A percentile compares a stretch with the other conserved stretches of the same genome.
Evolutionary conservation across 2,888 invertebrate genomes (phyloP).

Genomic region (Ichneumon xanthorius): DNA sequence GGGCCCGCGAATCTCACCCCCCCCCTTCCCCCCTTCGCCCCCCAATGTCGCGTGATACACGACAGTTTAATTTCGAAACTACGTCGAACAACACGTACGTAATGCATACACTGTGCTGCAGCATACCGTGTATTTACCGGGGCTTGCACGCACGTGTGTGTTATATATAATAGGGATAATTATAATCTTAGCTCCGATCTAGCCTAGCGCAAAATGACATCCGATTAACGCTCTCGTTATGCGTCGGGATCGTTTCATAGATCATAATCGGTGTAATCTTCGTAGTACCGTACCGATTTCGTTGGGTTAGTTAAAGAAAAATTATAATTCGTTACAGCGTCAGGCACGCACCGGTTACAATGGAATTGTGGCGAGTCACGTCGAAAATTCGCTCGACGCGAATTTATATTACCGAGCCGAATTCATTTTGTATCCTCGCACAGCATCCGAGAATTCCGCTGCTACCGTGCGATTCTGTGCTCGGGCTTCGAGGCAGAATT

Average conservation of each 20-base stretch:
- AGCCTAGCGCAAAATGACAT: background rate
- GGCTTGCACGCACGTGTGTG: background rate
- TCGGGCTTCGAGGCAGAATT: background rate
- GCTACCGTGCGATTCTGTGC: background rate
- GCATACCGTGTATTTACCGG: background rate
- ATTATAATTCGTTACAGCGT: background rate
- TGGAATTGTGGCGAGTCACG: background rate
- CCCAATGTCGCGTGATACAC: constrained; percentile 45
- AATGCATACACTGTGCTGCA: constrained; percentile 4
- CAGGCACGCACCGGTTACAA: background rate
- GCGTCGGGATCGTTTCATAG: background rate
- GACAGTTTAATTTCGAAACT: constrained; percentile 47
- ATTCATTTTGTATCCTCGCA: background rate
- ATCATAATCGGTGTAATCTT: constrained; percentile 9
- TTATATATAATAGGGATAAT: constrained; percentile 12
- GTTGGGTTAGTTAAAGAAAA: background rate
- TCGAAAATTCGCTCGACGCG: background rate
- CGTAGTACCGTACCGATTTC: background rate
- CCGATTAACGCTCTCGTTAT: constrained; percentile 4
- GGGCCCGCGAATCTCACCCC: background rate
- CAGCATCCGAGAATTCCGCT: background rate
- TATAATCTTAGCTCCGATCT: background rate
- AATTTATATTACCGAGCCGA: background rate
- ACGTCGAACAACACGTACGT: constrained; percentile 36
- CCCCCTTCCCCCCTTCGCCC: background rate